Evolutionary conservation across 30 jellyfish, hydroid and myxozoan genomes (phyloP).

Genomic region (Aurelia sp.): DNA sequence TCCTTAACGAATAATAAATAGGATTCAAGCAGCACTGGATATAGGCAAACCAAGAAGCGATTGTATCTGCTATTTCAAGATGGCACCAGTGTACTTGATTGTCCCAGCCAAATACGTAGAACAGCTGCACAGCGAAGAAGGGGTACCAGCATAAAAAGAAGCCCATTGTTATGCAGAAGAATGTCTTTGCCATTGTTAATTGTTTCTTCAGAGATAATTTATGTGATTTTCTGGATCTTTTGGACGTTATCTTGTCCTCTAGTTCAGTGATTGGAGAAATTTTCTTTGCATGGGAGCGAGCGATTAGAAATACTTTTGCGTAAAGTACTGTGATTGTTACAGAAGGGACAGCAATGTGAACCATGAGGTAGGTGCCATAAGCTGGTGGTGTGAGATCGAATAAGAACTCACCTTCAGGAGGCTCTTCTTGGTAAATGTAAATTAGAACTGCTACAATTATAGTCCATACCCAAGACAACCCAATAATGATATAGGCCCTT

Average conservation of each 20-base stretch:
- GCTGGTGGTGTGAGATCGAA: slow-evolving; percentile 49
- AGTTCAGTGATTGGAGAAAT: slow-evolving; percentile 9
- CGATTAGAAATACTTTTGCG: slow-evolving; percentile 52
- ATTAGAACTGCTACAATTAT: slow-evolving; percentile 33
- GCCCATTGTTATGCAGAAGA: slow-evolving; percentile 48
- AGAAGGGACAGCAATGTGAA: slow-evolving; percentile 56
- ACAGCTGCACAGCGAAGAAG: slow-evolving; percentile 47
- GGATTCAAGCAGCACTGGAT: slow-evolving; percentile 81
- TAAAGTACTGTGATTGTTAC: slow-evolving; percentile 28
- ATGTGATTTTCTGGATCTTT: background rate
- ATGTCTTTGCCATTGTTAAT: slow-evolving; percentile 60
- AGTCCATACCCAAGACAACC: slow-evolving; percentile 53
- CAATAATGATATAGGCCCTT: slow-evolving; percentile 19
- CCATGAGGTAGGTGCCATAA: slow-evolving; percentile 42
- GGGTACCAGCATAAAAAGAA: slow-evolving; percentile 79
- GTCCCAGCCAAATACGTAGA: slow-evolving; percentile 50
- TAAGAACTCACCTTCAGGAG: slow-evolving; percentile 58
- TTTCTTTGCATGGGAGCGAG: slow-evolving; percentile 52
- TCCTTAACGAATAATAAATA: slow-evolving; percentile 48
- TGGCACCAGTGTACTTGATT: slow-evolving; percentile 47
- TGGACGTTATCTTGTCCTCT: background rate
- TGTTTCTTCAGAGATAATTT: slow-evolving; percentile 26
- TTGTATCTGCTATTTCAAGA: slow-evolving; percentile 75
- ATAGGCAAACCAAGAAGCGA: slow-evolving; percentile 72
- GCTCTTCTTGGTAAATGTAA: slow-evolving; percentile 60